These are phyloP conservation scores for Microctenopoma stevenorrisi DNA, from an alignment of 2,797 vertebrate genomes.

Conservation along the genomic window DNA sequence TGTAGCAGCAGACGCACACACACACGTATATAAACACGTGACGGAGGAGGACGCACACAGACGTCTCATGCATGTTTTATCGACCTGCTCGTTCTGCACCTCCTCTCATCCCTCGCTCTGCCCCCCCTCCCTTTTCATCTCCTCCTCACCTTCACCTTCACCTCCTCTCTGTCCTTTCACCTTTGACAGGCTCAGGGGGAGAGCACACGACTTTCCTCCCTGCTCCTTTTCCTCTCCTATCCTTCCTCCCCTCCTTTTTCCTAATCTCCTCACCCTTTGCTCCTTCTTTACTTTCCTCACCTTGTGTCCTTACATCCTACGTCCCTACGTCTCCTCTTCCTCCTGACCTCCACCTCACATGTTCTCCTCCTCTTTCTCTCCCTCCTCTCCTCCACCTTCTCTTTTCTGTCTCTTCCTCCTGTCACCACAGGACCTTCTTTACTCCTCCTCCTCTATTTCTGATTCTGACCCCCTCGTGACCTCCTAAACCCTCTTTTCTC, in stretches of 20 bases:
- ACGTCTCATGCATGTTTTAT: constrained; percentile 64
- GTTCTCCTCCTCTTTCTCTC: not conserved
- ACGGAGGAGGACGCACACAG: not conserved
- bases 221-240: constrained; percentile 3
- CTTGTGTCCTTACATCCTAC: no score
- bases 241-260: not conserved
- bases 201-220: not conserved
- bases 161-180: not conserved
- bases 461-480: not conserved
- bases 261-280: no score
- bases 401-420: not conserved
- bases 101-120: constrained; percentile 29
- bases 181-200: constrained; percentile 11
- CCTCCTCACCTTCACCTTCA: no score
- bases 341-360: no score
- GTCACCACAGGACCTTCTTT: not conserved
- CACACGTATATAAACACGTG: not conserved
- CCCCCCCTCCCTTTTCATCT: constrained; percentile 26
- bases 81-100: constrained; percentile 48
- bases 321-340: no score
- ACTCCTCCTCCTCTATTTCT: not conserved
- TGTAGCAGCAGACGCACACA: not conserved
- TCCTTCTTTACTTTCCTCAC: no score
- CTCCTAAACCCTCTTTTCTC: not conserved
- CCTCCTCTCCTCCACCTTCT: not conserved